A percentile compares a stretch with the other conserved stretches of the same genome.
Conservation (phyloP, 64 coral and sea anemone species). For the Exaiptasia diaphana region DNA sequence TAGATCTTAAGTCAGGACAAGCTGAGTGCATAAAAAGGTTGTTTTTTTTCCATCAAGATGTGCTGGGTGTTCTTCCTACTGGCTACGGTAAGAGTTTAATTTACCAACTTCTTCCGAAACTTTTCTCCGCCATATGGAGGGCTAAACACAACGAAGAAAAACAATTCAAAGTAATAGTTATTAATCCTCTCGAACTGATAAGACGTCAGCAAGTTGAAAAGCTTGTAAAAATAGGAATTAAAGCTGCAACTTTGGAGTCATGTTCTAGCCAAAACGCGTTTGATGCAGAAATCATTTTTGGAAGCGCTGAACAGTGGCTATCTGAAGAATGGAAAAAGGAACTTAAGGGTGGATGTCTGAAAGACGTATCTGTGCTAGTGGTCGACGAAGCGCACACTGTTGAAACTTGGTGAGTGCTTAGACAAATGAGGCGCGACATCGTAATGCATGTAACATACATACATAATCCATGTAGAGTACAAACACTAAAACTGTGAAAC, state of each 20-base stretch:
- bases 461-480: too few species aligned
- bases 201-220: slow-evolving; percentile 3
- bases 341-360: not conserved
- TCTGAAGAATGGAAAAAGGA: slow-evolving; percentile 8
- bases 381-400: slow-evolving; percentile 24
- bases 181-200: slow-evolving; percentile 34
- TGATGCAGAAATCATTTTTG: not conserved
- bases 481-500: too few species aligned
- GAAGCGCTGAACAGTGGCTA: slow-evolving; percentile 17
- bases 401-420: slow-evolving; percentile 43
- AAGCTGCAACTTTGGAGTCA: not conserved
- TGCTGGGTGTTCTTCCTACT: slow-evolving; percentile 18
- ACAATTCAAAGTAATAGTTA: not conserved
- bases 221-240: slow-evolving; percentile 1
- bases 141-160: not conserved
- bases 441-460: too few species aligned
- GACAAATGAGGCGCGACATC: too few species aligned
- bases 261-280: not conserved
- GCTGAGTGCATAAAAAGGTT: slow-evolving; percentile 13
- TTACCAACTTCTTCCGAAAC: not conserved
- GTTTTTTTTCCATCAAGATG: slow-evolving; percentile 2
- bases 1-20: slow-evolving; percentile 3
- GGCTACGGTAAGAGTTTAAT: too few species aligned
- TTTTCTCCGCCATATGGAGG: not conserved
- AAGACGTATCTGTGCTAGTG: not conserved